Base-by-base conservation (phyloP, 2,113 vertebrate genomes). In the Bambusicola thoracicus region DNA sequence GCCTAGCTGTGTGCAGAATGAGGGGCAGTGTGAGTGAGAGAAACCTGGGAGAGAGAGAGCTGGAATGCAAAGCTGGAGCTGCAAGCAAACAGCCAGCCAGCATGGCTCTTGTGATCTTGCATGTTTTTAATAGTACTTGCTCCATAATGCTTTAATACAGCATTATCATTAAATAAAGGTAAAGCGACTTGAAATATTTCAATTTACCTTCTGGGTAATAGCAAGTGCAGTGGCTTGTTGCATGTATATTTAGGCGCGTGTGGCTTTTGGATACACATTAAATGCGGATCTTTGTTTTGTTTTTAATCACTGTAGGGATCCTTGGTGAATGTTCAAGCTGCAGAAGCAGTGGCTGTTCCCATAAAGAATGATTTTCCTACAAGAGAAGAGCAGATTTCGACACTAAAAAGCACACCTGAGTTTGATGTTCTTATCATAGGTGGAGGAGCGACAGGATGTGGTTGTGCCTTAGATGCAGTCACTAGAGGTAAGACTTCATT, bases 381-480 rank as follows among this genome's bases (percentile, higher is more conserved):
- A 0, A 97, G 99, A 32, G 97, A 98, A 94, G 96, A 98, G 34
- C 99, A 99, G 91, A 91, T 99, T 0, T 5, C 75, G 7, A 90
- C 97, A 7, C 97, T 99, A 87, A 94, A 93, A 10, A 97, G 77
- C 97, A 95, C 97, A 0, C 40, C 93, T 1, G 98, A 99, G 91
- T 99, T 99, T 53, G 99, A 99, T 8, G 96, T 99, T 3, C 97
- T 99, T 7, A 94, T 99, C 8, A 98, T 99, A 8, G 99, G 99
- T 4, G 99, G 99, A 10, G 99, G 99, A 62, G 99, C 99, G 68
- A 99, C 99, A 1, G 99, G 99, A 18, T 97, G 98, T 2, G 99
- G 99, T 95, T 99, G 99, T 94, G 99, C 99, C 41, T 98, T 99
- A 76, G 99, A 99, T 2, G 98, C 99, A 1, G 98, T 98, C 97